Base-by-base conservation (phyloP, 2,888 invertebrate species). In the Alsophila aescularia region DNA sequence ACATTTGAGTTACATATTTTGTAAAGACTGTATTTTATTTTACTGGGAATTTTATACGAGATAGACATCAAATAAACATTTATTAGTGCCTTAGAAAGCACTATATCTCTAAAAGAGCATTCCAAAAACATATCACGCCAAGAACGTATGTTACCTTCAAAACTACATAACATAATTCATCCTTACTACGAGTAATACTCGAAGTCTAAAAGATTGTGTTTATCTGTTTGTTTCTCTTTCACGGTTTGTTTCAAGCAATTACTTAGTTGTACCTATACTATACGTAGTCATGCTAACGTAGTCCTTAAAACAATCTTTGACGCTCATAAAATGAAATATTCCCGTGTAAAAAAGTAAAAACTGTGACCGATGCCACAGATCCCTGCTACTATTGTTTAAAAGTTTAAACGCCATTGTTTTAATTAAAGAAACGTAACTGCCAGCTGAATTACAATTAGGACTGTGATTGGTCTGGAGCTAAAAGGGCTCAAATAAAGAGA, bases 401-500 rank as follows among this genome's bases (percentile, higher is more conserved):
- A 27, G 24, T 27, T 52, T 24, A 39, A 27, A 39, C 39, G 44
- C 14, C 21, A 32, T 49, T 43, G 39, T 39, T 53, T 42, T 53
- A 48, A 36, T 47, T 29, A 37, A 32, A 44, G n/a, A 40, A 39
- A 37, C 53, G 37, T 15, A 21, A 29, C n/a, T 49, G 43, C 39
- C 49, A 39, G 49, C 35, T 49, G 54, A 54, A 54, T 54, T 14
- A 27, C 43, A 54, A 49, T 54, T 54, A 54, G 43, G 49, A 14
- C 24, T 41, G 52, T 42, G 39, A 43, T 48, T 16, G 43, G 31
- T 53, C 36, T 42, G 36, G 34, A 54, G 35, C 50, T 45, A 40
- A 50, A 45, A 41, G 32, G 37, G 36, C 41, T 40, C 16, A 36
- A 51, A 56, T 51, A 56, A 50, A 51, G 55, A 56, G 55, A 56